Conservation (phyloP, 53 echinoderm and acorn worm genomes). For the Hippasteria phrygiana region DNA sequence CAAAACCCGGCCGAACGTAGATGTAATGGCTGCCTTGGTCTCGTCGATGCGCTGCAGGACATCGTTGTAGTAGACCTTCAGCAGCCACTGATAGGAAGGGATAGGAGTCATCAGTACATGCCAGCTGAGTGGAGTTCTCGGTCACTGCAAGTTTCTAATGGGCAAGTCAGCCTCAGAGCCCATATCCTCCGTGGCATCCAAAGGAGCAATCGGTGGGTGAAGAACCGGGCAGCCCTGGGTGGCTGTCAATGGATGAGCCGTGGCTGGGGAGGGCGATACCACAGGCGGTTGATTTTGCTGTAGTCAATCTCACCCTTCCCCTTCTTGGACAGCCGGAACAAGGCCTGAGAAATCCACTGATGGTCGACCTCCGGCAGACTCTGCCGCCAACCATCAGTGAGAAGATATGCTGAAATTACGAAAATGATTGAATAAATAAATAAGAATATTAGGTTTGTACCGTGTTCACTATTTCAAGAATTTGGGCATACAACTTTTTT, state of each 20-base stretch:
- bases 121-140: constrained; percentile 9
- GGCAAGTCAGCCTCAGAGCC: constrained; percentile 48
- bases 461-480: no score
- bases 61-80: constrained; percentile 70
- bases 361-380: constrained; percentile 65
- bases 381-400: constrained; percentile 74
- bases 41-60: constrained; percentile 68
- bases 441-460: no score
- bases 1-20: constrained; percentile 72
- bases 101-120: constrained; percentile 33
- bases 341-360: constrained; percentile 62
- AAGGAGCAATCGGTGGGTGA: constrained; percentile 40
- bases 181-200: constrained; percentile 75
- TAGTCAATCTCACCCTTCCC: constrained; percentile 57
- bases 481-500: no score
- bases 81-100: constrained; percentile 57
- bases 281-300: constrained; percentile 32
- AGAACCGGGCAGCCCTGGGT: constrained; percentile 26
- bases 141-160: constrained; percentile 49
- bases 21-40: constrained; percentile 74
- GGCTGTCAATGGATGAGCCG: constrained; percentile 25
- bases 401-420: constrained; percentile 57
- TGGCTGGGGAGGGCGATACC: constrained; percentile 65
- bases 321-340: constrained; percentile 55
- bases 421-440: no score